Base-by-base conservation (phyloP, 1,140 invertebrate species). In the Tetramorium alpestre region DNA sequence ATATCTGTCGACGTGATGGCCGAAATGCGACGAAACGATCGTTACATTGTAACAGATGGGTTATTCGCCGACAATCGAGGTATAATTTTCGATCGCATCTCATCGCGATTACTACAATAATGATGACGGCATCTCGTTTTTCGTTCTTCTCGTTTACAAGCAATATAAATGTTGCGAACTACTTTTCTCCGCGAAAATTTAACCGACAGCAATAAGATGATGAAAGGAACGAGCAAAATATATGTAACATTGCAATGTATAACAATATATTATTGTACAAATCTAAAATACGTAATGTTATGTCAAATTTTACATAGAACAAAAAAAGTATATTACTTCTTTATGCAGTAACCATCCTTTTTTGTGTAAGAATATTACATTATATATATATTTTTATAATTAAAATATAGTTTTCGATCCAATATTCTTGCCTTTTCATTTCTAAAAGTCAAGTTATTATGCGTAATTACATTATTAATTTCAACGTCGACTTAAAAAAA, bases 71-170 rank as follows among this genome's bases (percentile, higher is more conserved):
- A 41, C n/a, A 28, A 44, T 67, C 64, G 18, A 22, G 41, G 41
- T 41, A 13, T 49, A 49, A 69, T 69, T 69, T 22, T 69, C 65
- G 65, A 69, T 69, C 41, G 33, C 33, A 33, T 33, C 33, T 33
- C 33, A 33, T 33, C 33, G n/a, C 65, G 33, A 5, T 38, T 25
- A 41, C 11, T 69, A 44, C 65, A 33, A 25, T 44, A 47, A 22
- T 28, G 41, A 28, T n/a, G n/a, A 47, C 65, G 65, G 65, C 65
- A 69, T 47, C 33, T 33, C 33, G 33, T 4, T 33, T 33, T 33
- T 33, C 65, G n/a, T n/a, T n/a, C 65, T 44, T 69, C 65, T 44
- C n/a, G 38, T 69, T 69, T 69, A 69, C 22, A 41, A 69, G 41
- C 65, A 4, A 44, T 41, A 69, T 69, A 47, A 69, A 69, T 69